Evolutionary conservation across 2,888 invertebrate genomes (phyloP).

Genomic region (Drosophila leonis): DNA sequence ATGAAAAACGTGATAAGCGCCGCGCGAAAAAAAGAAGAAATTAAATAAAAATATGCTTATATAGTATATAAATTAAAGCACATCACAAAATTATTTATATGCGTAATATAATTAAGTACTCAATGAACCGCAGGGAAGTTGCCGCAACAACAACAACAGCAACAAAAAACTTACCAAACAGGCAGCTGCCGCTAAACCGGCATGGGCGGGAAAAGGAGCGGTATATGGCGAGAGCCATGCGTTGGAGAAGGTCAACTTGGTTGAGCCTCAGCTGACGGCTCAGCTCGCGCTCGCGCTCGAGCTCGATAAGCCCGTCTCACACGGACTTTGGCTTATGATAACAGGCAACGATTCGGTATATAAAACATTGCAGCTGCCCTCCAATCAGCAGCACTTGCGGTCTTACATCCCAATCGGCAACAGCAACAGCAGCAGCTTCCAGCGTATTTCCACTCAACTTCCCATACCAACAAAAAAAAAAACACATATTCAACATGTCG

Average conservation of each 20-base stretch:
- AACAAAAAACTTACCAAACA: constrained; percentile 62
- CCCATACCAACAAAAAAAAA: constrained; percentile 1
- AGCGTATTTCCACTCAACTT: not conserved
- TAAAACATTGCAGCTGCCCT: constrained; percentile 61
- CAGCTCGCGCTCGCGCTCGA: constrained; percentile 12
- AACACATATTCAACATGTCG: constrained; percentile 57
- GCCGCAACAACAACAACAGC: constrained; percentile 18
- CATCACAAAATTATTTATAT: constrained; percentile 41
- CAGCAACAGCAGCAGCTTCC: constrained; percentile 14
- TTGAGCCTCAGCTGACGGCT: constrained; percentile 24
- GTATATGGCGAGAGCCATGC: constrained; percentile 19
- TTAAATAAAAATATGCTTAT: constrained; percentile 1
- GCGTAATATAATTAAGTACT: constrained; percentile 73
- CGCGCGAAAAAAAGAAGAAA: not conserved
- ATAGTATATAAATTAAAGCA: constrained; percentile 43
- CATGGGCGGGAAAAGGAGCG: constrained; percentile 57
- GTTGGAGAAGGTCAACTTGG: constrained; percentile 67
- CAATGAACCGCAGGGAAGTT: constrained; percentile 78
- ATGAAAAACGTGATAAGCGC: constrained; percentile 66
- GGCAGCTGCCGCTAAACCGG: constrained; percentile 67
- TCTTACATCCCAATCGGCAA: constrained; percentile 48
- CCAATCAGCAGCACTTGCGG: constrained; percentile 59
- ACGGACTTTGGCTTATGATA: constrained; percentile 63
- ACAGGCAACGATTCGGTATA: constrained; percentile 61
- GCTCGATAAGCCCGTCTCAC: constrained; percentile 66